Conservation (phyloP, 2,888 invertebrate genomes). For the Trichopoda pennipes region DNA sequence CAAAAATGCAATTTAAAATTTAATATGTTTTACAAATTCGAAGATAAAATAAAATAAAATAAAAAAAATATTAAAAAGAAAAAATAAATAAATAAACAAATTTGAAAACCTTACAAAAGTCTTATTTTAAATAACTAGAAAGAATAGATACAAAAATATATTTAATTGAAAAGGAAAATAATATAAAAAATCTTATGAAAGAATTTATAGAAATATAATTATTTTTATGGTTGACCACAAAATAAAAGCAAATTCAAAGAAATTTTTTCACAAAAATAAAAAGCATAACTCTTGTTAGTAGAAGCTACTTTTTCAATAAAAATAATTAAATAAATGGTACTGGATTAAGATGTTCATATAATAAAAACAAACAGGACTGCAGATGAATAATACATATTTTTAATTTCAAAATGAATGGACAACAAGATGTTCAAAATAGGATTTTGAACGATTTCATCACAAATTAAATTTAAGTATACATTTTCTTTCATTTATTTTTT, state of each 20-base stretch:
- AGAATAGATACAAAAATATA: conserved; percentile 5
- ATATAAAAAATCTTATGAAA: conserved; percentile 25
- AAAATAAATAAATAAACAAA: too few relatives aligned
- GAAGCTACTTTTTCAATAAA: conserved; percentile 35
- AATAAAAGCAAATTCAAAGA: conserved; percentile 12
- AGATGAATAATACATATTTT: too few relatives aligned
- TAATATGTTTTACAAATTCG: neutral
- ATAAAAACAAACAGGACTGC: too few relatives aligned
- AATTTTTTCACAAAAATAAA: conserved; percentile 26
- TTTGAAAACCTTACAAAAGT: too few relatives aligned
- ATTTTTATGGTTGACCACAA: conserved; percentile 56
- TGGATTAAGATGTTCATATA: conserved; percentile 9
- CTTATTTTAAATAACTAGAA: neutral
- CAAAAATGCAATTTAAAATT: conserved; percentile 1
- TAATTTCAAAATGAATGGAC: too few relatives aligned
- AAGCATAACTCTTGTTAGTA: conserved; percentile 28
- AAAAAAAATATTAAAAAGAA: neutral
- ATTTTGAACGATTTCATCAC: too few relatives aligned
- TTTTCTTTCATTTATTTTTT: too few relatives aligned
- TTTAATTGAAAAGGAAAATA: conserved; percentile 18
- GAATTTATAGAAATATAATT: conserved; percentile 40
- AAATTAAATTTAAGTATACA: too few relatives aligned
- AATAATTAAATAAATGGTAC: neutral
- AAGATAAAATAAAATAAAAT: neutral
- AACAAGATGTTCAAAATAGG: too few relatives aligned